Evolutionary conservation across 2,797 vertebrate species (phyloP).

Genomic region (Mus minutoides): DNA sequence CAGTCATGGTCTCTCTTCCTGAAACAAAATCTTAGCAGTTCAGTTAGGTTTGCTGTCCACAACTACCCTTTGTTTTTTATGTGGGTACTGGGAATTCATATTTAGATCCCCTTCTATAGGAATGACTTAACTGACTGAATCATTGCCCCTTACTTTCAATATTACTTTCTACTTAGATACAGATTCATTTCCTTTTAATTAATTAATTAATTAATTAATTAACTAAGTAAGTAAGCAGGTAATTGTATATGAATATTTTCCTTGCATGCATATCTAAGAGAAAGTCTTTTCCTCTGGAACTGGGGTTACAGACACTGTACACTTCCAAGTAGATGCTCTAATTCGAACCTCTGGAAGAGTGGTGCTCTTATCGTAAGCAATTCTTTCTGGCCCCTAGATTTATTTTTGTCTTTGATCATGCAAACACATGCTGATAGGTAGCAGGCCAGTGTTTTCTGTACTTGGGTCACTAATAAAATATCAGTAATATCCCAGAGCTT

Average conservation of each 20-base stretch:
- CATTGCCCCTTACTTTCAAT: background rate
- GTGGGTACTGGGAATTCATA: background rate
- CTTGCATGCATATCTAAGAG: background rate
- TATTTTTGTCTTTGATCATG: background rate
- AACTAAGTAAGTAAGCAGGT: no score
- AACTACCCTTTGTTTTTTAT: background rate
- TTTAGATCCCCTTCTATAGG: background rate
- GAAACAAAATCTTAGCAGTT: background rate
- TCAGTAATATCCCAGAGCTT: background rate
- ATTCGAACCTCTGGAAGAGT: background rate
- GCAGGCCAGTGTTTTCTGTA: background rate
- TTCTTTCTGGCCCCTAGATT: background rate
- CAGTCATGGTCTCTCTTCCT: background rate
- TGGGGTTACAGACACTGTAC: no score
- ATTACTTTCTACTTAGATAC: background rate
- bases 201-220: background rate
- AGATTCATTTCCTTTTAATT: background rate
- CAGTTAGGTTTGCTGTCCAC: background rate
- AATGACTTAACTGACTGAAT: background rate
- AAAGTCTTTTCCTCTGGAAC: background rate
- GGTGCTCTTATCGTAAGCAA: background rate
- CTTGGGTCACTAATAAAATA: background rate
- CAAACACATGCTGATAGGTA: background rate
- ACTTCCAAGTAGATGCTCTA: fast-evolving
- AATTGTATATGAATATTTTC: background rate